Evolutionary conservation across 2,113 vertebrate genomes (phyloP).

Genomic region (Pterocles gutturalis): DNA sequence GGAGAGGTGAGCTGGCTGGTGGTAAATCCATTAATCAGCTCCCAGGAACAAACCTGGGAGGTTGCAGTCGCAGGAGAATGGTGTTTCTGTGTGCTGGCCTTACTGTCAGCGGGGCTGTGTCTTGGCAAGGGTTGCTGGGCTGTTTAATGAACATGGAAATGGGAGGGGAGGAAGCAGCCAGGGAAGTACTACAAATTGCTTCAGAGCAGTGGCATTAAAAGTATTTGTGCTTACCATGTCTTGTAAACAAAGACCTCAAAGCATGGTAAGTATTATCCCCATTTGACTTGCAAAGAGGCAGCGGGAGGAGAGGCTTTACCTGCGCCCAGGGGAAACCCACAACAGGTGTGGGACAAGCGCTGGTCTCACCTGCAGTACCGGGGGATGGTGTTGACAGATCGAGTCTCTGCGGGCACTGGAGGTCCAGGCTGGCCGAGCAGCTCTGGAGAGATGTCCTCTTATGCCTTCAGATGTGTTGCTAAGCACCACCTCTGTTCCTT

Average conservation of each 20-base stretch:
- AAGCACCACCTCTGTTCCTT: neutral
- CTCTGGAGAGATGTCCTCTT: neutral
- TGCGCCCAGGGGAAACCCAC: rapidly evolving
- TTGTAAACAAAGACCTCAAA: conserved; percentile 20
- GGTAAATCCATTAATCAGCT: neutral
- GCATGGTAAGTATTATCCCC: neutral
- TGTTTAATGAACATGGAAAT: conserved; percentile 35
- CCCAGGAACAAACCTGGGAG: neutral
- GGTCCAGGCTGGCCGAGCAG: neutral
- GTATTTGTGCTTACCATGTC: neutral
- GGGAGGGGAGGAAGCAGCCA: conserved; percentile 46
- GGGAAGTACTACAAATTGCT: conserved; percentile 51
- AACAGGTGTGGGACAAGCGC: rapidly evolving
- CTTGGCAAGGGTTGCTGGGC: conserved; percentile 31
- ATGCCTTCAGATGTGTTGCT: neutral
- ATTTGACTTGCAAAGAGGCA: conserved; percentile 7
- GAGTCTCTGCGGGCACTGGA: neutral
- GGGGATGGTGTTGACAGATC: neutral
- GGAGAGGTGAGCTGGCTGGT: neutral
- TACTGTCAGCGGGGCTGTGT: neutral
- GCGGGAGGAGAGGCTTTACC: neutral
- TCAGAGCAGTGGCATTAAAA: conserved; percentile 36
- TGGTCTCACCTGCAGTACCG: neutral
- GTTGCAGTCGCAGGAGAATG: neutral
- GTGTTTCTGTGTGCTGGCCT: neutral